Evolutionary conservation across 1,140 invertebrate species (phyloP), one percentile per base, ranked within the genome.

Genomic region (Drosophila virilis): DNA sequence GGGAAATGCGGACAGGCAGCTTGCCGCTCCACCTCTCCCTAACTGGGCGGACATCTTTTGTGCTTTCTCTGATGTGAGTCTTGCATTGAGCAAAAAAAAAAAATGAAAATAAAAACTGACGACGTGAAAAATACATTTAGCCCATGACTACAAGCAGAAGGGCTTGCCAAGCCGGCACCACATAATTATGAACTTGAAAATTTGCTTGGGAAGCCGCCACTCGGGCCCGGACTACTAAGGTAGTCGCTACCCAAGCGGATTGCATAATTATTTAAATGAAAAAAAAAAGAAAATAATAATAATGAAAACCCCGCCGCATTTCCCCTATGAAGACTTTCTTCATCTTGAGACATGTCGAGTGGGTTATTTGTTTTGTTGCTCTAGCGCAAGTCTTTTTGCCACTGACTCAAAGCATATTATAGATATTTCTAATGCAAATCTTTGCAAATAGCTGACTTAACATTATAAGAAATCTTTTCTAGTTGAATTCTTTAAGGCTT

Each of bases 171-270:
- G 57, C 72, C 74, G 82, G 50, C 72, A 66, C 65, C 59, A 66
- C 77, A 84, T 80, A 89, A 89, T 89, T 89, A 89, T 89, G 85
- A 89, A 90, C 85, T 89, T 84, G 80, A 89, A 89, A 80, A 80
- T 74, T 65, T 42, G 62, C 37, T 17, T 45, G 48, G 40, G 64
- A 52, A 61, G 46, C 68, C 35, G 42, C 28, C 74, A 62, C 74
- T 79, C 61, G 66, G 64, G 60, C 55, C 37, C 57, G 71, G 22
- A 71, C 17, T 60, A 60, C 60, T 60, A 64, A 45, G 51, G 48
- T 46, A 62, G 46, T 74, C 33, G 37, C 58, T 61, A 35, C 32
- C 38, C 54, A 66, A 61, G 69, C 28, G 66, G 71, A 78, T 82
- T 89, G 85, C 67, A 84, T 84, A 89, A 89, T 89, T 84, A 78